These are phyloP conservation scores for Priapulus caudatus DNA, from an alignment of 2,888 invertebrate genomes.

Conservation along the genomic window DNA sequence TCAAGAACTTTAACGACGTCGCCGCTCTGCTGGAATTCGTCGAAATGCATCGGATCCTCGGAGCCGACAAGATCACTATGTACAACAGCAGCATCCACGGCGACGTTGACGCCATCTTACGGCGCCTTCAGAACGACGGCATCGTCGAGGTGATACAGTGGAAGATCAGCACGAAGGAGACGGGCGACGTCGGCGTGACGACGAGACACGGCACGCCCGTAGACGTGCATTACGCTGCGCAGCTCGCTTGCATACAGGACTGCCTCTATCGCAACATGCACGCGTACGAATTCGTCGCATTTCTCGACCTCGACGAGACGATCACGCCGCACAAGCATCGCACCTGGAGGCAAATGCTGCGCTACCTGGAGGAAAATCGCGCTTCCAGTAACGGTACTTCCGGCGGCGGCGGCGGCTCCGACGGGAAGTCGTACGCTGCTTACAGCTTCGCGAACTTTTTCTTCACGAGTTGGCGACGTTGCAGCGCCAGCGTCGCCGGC, in stretches of 20 bases:
- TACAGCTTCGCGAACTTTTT: constrained; percentile 18
- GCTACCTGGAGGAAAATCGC: no score
- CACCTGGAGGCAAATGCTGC: constrained; percentile 15
- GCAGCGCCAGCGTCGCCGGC: constrained; percentile 9
- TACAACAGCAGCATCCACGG: constrained; percentile 18
- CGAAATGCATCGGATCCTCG: constrained; percentile 20
- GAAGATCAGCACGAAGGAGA: constrained; percentile 7
- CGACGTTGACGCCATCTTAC: constrained; percentile 11
- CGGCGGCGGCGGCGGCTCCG: no score
- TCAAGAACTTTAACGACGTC: no score
- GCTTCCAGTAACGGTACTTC: no score
- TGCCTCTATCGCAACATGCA: constrained; percentile 22
- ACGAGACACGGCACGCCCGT: no score
- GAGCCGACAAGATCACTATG: constrained; percentile 19
- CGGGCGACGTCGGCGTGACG: no score
- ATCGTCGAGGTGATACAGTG: constrained; percentile 18
- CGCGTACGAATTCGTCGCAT: constrained; percentile 17
- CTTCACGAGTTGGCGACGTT: constrained; percentile 16
- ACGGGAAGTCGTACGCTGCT: constrained; percentile 7
- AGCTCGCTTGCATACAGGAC: constrained; percentile 21
- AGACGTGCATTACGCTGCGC: constrained; percentile 22
- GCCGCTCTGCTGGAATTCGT: constrained; percentile 20
- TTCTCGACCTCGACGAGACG: constrained; percentile 21
- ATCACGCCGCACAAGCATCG: constrained; percentile 15
- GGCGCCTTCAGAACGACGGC: constrained; percentile 14